Evolutionary conservation across 2,888 invertebrate genomes (phyloP), one percentile per base, ranked within the genome.

Genomic region (Ophraella communa): DNA sequence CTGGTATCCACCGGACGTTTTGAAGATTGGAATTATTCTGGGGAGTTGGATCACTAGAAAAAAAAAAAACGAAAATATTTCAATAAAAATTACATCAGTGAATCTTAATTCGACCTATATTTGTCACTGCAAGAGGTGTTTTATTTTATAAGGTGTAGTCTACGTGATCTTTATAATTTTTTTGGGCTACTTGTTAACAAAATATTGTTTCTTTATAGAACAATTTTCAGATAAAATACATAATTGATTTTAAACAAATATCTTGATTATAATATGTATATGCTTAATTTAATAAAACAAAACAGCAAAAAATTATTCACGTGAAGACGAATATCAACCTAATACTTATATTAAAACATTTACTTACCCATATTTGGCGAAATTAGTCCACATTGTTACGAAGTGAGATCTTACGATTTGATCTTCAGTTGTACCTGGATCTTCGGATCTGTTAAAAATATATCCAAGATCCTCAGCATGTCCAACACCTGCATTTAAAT

Each of bases 311-410:
- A n/a, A n/a, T n/a, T n/a, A n/a, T n/a, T n/a, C n/a, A n/a, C n/a
- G n/a, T n/a, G n/a, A n/a, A n/a, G n/a, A n/a, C n/a, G n/a, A n/a
- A n/a, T n/a, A n/a, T n/a, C n/a, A n/a, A n/a, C n/a, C n/a, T 44
- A 18, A 44, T 8, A 17, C 8, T 21, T 2, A 17, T 17, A 45
- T 4, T 18, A 21, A 1, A 18, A 8, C 3, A n/a, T 30, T 1
- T 7, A 39, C 59, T 68, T 68, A 74, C 74, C 72, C 65, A 49
- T 69, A 67, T 71, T 74, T 77, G 4, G 72, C 74, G 64, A 77
- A 77, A 66, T 77, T 76, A 1, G 73, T 74, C 77, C 77, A 77
- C 47, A 77, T 21, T 54, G 64, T 70, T 23, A 76, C 47, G 57
- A 76, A 65, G 24, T 69, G 60, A n/a, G 33, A 62, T 47, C 73